Evolutionary conservation across 2,888 invertebrate species (phyloP).

Genomic region (Salticus scenicus): DNA sequence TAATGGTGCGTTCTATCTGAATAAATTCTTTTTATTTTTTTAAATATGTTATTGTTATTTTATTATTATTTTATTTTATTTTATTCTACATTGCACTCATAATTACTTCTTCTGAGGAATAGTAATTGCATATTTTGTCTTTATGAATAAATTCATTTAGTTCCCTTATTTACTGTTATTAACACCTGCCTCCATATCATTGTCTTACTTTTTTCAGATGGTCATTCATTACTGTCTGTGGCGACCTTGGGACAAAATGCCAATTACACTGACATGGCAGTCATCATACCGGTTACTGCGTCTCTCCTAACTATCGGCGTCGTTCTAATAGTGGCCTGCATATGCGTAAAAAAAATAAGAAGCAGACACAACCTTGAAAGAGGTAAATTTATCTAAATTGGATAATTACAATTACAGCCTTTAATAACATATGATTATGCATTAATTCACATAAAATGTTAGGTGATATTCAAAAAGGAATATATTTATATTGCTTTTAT

Average conservation of each 20-base stretch:
- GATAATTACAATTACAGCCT: neutral
- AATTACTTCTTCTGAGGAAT: too few species aligned
- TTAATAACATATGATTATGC: too few species aligned
- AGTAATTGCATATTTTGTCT: too few species aligned
- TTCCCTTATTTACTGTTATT: too few species aligned
- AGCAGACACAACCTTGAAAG: conserved; percentile 67
- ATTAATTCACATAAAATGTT: too few species aligned
- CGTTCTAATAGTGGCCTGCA: conserved; percentile 69
- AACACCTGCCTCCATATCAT: too few species aligned
- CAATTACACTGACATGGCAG: conserved; percentile 57
- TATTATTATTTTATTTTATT: too few species aligned
- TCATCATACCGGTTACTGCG: conserved; percentile 62
- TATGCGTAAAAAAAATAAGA: conserved; percentile 69
- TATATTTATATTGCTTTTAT: neutral
- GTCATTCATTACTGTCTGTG: conserved; percentile 53
- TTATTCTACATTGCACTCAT: too few species aligned
- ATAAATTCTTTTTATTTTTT: too few species aligned
- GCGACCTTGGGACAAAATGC: conserved; percentile 25
- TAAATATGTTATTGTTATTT: too few species aligned
- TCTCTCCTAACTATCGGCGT: conserved; percentile 65
- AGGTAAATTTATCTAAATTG: conserved; percentile 40
- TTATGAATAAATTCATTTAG: too few species aligned
- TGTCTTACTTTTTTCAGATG: conserved; percentile 26
- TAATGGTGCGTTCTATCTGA: too few species aligned
- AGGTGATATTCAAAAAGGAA: neutral